These are phyloP conservation scores for Ametastegia equiseti DNA, from an alignment of 2,888 invertebrate species.

Conservation along the genomic window DNA sequence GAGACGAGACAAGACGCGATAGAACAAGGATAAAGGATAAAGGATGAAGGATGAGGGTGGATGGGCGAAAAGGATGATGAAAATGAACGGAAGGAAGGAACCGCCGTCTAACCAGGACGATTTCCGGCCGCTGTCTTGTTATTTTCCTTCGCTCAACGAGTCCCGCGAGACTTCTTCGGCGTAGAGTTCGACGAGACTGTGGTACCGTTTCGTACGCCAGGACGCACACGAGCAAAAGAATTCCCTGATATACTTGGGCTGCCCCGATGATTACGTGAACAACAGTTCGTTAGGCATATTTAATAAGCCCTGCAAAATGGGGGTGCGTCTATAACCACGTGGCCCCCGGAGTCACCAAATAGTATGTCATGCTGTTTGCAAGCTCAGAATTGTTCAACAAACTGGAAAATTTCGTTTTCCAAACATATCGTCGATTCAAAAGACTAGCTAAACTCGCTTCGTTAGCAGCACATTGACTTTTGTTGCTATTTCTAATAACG, in stretches of 20 bases:
- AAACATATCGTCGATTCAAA: not conserved
- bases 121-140: conserved; percentile 27
- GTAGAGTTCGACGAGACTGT: conserved; percentile 2
- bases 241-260: not conserved
- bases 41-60: not conserved
- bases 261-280: not conserved
- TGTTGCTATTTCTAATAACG: not conserved
- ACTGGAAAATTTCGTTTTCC: not conserved
- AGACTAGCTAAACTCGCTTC: not conserved
- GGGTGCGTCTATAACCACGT: not conserved
- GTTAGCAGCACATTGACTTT: not conserved
- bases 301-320: not conserved
- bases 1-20: not conserved
- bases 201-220: too few species aligned
- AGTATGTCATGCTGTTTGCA: not conserved
- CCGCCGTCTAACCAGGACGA: conserved; percentile 31
- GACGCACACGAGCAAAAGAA: not conserved
- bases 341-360: not conserved
- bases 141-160: conserved; percentile 12
- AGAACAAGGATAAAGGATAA: not conserved
- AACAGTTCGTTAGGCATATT: conserved; percentile 11
- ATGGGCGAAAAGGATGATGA: conserved; percentile 20
- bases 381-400: not conserved
- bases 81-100: conserved; percentile 36
- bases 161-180: conserved; percentile 23